A percentile compares a stretch with the other conserved stretches of the same genome.
These are phyloP conservation scores for Gasteruption jaculator DNA, from an alignment of 2,888 invertebrate genomes.

Conservation along the genomic window DNA sequence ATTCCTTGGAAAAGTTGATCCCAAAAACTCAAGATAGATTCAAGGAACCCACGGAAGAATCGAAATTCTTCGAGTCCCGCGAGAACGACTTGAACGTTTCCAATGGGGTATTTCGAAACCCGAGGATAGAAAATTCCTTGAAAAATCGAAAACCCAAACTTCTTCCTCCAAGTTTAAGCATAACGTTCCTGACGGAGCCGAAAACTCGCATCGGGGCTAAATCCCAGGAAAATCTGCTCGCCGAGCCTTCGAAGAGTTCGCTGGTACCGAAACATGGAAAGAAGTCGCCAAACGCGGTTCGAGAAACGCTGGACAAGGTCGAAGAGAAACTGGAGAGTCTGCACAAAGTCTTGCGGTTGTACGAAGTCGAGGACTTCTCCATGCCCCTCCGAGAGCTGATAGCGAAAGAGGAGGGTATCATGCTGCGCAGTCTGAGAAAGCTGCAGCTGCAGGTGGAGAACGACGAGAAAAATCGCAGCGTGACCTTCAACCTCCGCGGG, in stretches of 20 bases:
- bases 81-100: too few species aligned
- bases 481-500: too few species aligned
- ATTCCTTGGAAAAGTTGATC: too few species aligned
- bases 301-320: slow-evolving; percentile 29
- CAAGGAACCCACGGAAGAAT: too few species aligned
- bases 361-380: slow-evolving; percentile 17
- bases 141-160: slow-evolving; percentile 7
- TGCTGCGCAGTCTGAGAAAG: not conserved
- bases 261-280: too few species aligned
- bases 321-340: slow-evolving; percentile 32
- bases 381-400: not conserved
- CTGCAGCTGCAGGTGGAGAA: not conserved
- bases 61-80: too few species aligned
- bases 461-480: not conserved
- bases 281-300: too few species aligned
- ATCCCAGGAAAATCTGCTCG: too few species aligned
- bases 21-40: too few species aligned
- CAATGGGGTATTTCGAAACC: too few species aligned
- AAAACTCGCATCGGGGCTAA: too few species aligned
- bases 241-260: too few species aligned
- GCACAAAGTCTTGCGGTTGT: slow-evolving; percentile 30
- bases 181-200: slow-evolving; percentile 22
- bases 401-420: not conserved
- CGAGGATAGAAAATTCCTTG: not conserved
- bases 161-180: slow-evolving; percentile 19